Evolutionary conservation across 2,888 invertebrate species (phyloP), one percentile per base, ranked within the genome.

Genomic region (Ochropleura plecta): DNA sequence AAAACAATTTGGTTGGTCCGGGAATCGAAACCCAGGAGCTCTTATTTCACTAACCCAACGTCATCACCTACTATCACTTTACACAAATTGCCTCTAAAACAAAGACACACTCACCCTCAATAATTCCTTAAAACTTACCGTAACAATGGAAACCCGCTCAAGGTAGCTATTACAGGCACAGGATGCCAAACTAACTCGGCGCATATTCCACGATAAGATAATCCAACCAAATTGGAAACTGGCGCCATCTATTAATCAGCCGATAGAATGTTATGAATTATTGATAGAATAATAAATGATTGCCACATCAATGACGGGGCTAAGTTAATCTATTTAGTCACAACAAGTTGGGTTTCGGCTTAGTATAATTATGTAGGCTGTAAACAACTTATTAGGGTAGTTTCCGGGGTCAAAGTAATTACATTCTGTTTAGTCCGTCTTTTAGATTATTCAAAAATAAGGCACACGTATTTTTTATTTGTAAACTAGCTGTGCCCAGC

Each of bases 151-250:
- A 82, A 87, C 88, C 48, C 10, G 6, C 49, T 49, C 63, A 84
- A 83, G 85, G 86, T 83, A 86, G 79, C 87, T 88, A 86, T 90
- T 91, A 91, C 88, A 89, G 79, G 89, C 84, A 79, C 90, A 88
- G 88, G 81, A 88, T 88, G 86, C 86, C 83, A 70, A 83, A 87
- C 85, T 88, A 86, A 86, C 87, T 84, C 83, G 78, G 81, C 78
- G 85, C 82, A 86, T 87, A 87, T 84, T 89, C 85, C 84, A 78
- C 88, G 89, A 90, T 91, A 89, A 92, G 92, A 92, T 93, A 92
- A 93, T 92, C 91, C 86, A 70, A 70, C 85, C 85, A 90, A 92
- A 93, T 93, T 92, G 92, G 90, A 89, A 82, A 86, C 84, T 87
- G 82, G 85, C 85, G 85, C 79, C 87, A 87, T 88, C 90, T 88